Percentiles rank a stretch among this genome's conserved stretches.
These are phyloP conservation scores for Sceliomorpha sp. DNA, from an alignment of 2,888 invertebrate genomes.

Conservation along the genomic window DNA sequence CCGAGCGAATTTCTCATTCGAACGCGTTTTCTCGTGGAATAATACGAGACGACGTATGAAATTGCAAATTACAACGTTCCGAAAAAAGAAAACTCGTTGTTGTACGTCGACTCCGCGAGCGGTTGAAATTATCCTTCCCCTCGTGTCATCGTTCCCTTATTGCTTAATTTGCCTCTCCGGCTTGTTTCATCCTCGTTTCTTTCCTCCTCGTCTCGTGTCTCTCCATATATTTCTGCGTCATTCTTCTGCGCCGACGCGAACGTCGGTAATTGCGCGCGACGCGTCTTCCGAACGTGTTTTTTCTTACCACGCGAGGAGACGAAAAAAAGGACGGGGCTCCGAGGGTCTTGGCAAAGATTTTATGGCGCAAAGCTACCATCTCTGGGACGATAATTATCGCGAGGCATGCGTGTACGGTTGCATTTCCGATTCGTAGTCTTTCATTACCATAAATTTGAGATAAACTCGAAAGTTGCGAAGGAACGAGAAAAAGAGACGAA, in stretches of 20 bases:
- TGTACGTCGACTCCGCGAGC: too few species aligned
- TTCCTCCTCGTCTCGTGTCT: conserved; percentile 18
- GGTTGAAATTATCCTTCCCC: conserved; percentile 3
- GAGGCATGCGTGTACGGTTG: conserved; percentile 48
- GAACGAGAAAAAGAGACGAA: conserved; percentile 10
- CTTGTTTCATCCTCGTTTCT: conserved; percentile 5
- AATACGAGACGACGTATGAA: too few species aligned
- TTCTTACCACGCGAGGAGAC: conserved; percentile 14
- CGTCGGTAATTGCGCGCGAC: conserved; percentile 36
- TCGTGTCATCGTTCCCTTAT: conserved; percentile 22
- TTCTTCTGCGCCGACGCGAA: conserved; percentile 21
- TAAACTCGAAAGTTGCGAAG: conserved; percentile 40
- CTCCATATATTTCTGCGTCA: not conserved
- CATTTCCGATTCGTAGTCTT: conserved; percentile 57
- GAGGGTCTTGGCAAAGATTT: conserved; percentile 34
- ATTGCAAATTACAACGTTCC: too few species aligned
- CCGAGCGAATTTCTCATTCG: too few species aligned
- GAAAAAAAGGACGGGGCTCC: conserved; percentile 10
- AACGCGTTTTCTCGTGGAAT: too few species aligned
- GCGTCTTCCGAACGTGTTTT: conserved; percentile 27
- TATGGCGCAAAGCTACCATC: conserved; percentile 47
- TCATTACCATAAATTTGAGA: conserved; percentile 64
- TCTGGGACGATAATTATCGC: conserved; percentile 47
- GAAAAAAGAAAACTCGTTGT: too few species aligned
- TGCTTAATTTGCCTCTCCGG: conserved; percentile 19